Percentiles rank a stretch among this genome's conserved stretches.
These are phyloP conservation scores for Tragulus kanchil DNA, from an alignment of 2,113 vertebrate genomes.

Conservation along the genomic window DNA sequence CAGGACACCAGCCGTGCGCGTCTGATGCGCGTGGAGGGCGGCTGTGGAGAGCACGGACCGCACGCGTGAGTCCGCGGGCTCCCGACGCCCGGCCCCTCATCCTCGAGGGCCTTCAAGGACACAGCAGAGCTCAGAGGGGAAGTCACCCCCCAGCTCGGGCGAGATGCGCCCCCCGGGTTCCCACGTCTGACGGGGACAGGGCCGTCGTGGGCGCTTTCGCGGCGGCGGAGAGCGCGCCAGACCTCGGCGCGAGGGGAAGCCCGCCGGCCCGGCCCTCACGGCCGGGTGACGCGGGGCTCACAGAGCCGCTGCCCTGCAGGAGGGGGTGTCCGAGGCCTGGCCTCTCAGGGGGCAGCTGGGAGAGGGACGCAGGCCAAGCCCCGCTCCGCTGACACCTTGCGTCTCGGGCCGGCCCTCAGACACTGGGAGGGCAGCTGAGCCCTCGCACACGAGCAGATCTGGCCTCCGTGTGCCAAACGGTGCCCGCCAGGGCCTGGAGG, in stretches of 20 bases:
- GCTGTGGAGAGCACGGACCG: too few relatives aligned
- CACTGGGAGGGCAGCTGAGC: neutral
- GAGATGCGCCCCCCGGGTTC: too few relatives aligned
- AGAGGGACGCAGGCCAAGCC: neutral
- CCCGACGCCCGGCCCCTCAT: neutral
- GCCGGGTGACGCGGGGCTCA: neutral
- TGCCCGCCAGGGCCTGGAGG: fast-evolving
- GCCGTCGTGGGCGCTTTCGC: too few relatives aligned
- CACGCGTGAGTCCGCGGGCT: fast-evolving
- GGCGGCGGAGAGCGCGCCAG: fast-evolving
- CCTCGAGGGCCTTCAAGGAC: too few relatives aligned
- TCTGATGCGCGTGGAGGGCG: fast-evolving
- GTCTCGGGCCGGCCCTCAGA: neutral
- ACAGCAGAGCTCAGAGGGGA: too few relatives aligned
- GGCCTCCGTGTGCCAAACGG: neutral
- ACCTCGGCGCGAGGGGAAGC: fast-evolving
- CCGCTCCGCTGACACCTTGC: fast-evolving
- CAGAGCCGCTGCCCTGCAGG: too few relatives aligned
- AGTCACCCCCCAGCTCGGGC: too few relatives aligned
- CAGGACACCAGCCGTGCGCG: fast-evolving
- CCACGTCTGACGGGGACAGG: too few relatives aligned
- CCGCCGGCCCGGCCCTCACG: too few relatives aligned
- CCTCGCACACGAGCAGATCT: neutral
- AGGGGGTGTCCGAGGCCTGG: fast-evolving
- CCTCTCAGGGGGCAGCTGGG: fast-evolving